A percentile compares a stretch with the other conserved stretches of the same genome.
Conservation (phyloP, 2,888 invertebrate genomes). For the Andrena camellia region DNA sequence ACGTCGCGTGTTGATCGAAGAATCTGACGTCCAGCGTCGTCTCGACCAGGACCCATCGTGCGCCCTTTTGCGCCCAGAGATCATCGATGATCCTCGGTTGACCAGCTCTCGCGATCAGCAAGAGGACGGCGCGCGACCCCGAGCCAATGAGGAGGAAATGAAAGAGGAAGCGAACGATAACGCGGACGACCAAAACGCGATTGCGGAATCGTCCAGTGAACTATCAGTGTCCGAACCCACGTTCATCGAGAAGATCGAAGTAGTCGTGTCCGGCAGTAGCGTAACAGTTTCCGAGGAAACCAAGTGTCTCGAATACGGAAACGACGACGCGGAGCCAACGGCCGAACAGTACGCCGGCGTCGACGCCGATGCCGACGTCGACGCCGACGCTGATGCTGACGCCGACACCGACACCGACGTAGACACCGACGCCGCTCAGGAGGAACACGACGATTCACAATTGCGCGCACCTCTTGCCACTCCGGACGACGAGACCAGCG, state of each 20-base stretch:
- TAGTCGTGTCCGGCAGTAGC: conserved; percentile 52
- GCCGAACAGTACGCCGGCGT: conserved; percentile 10
- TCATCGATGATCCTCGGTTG: not conserved
- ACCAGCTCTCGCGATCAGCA: not conserved
- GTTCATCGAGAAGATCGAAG: conserved; percentile 68
- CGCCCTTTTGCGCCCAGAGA: too few species aligned
- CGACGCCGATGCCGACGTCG: too few species aligned
- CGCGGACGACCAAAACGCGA: conserved; percentile 55
- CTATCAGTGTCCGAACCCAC: conserved; percentile 64
- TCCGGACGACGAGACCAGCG: conserved; percentile 80
- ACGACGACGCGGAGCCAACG: conserved; percentile 32
- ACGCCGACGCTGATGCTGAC: too few species aligned
- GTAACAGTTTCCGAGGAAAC: conserved; percentile 60
- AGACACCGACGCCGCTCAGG: not conserved
- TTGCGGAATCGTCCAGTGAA: conserved; percentile 61
- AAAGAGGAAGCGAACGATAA: conserved; percentile 52
- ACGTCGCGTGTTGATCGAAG: conserved; percentile 63
- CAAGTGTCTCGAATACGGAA: conserved; percentile 39
- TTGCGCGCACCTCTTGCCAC: conserved; percentile 79
- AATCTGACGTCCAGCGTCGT: conserved; percentile 21
- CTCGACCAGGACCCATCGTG: not conserved
- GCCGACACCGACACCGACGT: too few species aligned
- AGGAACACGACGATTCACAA: conserved; percentile 24
- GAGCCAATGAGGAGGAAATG: conserved; percentile 37
- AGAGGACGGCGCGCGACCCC: conserved; percentile 21